Evolutionary conservation across 92 coral and sea anemone genomes (phyloP).

Genomic region (Bergia puertoricense): DNA sequence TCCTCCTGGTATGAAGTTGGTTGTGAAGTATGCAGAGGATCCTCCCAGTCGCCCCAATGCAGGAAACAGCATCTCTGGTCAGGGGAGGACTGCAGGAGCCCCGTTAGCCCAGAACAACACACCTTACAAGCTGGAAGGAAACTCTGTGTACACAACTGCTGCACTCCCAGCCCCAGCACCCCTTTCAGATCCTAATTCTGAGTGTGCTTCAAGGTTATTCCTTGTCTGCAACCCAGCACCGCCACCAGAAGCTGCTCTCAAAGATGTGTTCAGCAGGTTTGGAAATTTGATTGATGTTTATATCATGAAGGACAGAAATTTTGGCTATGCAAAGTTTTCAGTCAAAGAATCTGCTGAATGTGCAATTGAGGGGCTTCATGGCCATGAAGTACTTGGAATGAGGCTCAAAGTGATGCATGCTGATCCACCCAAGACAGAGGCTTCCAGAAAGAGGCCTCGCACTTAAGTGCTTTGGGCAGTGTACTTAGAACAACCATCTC

Average conservation of each 20-base stretch:
- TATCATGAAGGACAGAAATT: constrained; percentile 97
- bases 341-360: constrained; percentile 96
- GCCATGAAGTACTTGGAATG: constrained; percentile 98
- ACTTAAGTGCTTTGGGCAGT: constrained; percentile 51
- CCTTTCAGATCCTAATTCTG: constrained; percentile 83
- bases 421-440: constrained; percentile 96
- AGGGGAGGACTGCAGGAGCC: constrained; percentile 52
- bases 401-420: constrained; percentile 97
- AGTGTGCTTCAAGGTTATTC: constrained; percentile 90
- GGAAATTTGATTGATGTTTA: constrained; percentile 96
- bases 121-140: constrained; percentile 57
- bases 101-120: constrained; percentile 58
- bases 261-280: constrained; percentile 98
- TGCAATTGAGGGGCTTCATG: constrained; percentile 93
- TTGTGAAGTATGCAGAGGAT: constrained; percentile 96
- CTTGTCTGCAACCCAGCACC: constrained; percentile 97
- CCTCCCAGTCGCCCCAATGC: constrained; percentile 73
- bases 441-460: constrained; percentile 97
- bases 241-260: constrained; percentile 92
- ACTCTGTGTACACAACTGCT: constrained; percentile 87
- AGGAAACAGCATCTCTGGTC: constrained; percentile 44
- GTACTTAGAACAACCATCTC: not conserved
- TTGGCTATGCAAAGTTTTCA: constrained; percentile 98
- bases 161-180: constrained; percentile 97
- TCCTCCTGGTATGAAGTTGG: constrained; percentile 94